Evolutionary conservation across 2,113 vertebrate genomes (phyloP).

Genomic region (Lophotis ruficrista): DNA sequence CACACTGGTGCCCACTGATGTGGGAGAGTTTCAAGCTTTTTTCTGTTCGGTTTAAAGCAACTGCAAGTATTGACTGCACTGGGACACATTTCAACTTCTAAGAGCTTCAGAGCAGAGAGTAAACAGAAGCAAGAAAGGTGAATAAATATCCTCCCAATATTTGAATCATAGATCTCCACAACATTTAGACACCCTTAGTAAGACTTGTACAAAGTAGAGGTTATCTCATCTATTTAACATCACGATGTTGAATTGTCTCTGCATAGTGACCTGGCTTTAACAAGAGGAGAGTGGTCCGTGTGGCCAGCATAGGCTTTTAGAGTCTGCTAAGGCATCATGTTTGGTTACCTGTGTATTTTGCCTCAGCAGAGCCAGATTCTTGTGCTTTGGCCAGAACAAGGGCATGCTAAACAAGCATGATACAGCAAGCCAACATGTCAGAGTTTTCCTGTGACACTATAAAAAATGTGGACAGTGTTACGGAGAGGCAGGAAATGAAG

Average conservation of each 20-base stretch:
- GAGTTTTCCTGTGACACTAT: not conserved
- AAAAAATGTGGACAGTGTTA: not conserved
- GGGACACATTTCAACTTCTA: not conserved
- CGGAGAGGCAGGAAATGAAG: not conserved
- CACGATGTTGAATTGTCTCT: not conserved
- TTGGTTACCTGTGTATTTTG: not conserved
- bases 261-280: not conserved
- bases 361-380: not conserved
- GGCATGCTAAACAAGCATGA: not conserved
- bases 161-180: not conserved
- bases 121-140: not conserved
- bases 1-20: not conserved
- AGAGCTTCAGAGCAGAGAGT: not conserved
- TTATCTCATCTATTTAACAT: not conserved
- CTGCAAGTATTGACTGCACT: not conserved
- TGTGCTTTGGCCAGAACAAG: not conserved
- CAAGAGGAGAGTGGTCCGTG: not conserved
- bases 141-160: not conserved
- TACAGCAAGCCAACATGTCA: not conserved
- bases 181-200: not conserved
- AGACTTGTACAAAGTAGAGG: not conserved
- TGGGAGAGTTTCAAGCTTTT: not conserved
- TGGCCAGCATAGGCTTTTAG: not conserved
- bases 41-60: not conserved
- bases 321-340: not conserved